Conservation (phyloP, 2,797 vertebrate species). For the Oreonectes daqikongensis region DNA sequence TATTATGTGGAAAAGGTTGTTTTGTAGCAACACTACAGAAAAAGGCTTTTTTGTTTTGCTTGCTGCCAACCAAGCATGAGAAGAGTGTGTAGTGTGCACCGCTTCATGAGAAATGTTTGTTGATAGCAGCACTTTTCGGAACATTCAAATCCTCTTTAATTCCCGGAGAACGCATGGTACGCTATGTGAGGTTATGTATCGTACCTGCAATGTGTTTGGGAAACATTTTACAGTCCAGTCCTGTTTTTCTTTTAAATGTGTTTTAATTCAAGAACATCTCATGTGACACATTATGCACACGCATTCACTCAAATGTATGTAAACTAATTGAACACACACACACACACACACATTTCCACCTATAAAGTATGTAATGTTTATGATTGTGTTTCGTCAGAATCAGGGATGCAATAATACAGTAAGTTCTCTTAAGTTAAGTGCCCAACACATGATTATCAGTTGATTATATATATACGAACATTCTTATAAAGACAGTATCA, state of each 20-base stretch:
- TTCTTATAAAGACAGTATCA: background rate
- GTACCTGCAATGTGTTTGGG: constrained; percentile 13
- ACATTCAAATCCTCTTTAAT: constrained; percentile 19
- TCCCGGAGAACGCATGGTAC: constrained; percentile 14
- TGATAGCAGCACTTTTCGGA: constrained; percentile 16
- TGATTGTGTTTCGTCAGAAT: constrained; percentile 12
- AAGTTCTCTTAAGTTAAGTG: background rate
- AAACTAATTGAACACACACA: background rate
- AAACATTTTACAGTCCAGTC: constrained; percentile 1
- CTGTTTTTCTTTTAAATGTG: constrained; percentile 22
- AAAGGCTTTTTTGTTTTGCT: constrained; percentile 2
- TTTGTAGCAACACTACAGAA: constrained; percentile 31
- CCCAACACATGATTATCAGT: background rate
- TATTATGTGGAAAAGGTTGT: constrained; percentile 33
- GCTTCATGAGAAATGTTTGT: constrained; percentile 10
- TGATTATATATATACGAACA: background rate
- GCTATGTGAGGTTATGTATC: constrained; percentile 32
- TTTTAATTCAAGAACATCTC: constrained; percentile 20
- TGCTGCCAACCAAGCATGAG: constrained; percentile 24
- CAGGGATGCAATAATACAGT: background rate
- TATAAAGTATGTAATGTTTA: background rate
- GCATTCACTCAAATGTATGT: background rate
- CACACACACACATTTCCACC: background rate
- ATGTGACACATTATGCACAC: background rate
- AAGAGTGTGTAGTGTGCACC: background rate